phyloP scores from a whole-genome alignment of 2,113 vertebrate genomes.

The Zapus hudsonius region DNA sequence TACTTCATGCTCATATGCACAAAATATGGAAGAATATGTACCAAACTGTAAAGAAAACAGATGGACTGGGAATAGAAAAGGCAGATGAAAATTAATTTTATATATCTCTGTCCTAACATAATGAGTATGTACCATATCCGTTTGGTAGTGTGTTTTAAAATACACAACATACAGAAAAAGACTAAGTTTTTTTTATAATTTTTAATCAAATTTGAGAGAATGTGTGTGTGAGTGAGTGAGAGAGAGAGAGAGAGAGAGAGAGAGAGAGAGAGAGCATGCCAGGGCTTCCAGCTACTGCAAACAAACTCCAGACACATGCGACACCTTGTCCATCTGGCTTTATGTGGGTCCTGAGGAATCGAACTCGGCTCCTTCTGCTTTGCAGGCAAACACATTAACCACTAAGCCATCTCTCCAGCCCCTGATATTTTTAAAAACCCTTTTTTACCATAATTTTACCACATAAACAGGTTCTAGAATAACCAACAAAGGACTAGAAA shows the following conservation, averaged over 20 bases:
- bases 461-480: constrained; percentile 9
- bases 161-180: not conserved
- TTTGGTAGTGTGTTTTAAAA: not conserved
- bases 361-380: too few relatives aligned
- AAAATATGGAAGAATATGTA: not conserved
- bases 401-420: too few relatives aligned
- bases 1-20: not conserved
- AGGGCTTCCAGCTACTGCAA: too few relatives aligned
- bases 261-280: too few relatives aligned
- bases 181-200: not conserved
- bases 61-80: not conserved
- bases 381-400: too few relatives aligned
- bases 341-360: too few relatives aligned
- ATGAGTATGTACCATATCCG: not conserved
- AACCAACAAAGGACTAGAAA: too few relatives aligned
- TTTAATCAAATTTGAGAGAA: too few relatives aligned
- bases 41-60: not conserved
- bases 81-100: constrained; percentile 4
- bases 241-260: too few relatives aligned
- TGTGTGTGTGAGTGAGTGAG: too few relatives aligned
- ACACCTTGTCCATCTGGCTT: too few relatives aligned
- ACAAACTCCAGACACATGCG: too few relatives aligned
- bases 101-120: not conserved
- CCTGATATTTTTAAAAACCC: not conserved
- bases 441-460: constrained; percentile 40